Evolutionary conservation across 1,140 invertebrate species (phyloP), one percentile per base, ranked within the genome.

Genomic region (Hirudo medicinalis): DNA sequence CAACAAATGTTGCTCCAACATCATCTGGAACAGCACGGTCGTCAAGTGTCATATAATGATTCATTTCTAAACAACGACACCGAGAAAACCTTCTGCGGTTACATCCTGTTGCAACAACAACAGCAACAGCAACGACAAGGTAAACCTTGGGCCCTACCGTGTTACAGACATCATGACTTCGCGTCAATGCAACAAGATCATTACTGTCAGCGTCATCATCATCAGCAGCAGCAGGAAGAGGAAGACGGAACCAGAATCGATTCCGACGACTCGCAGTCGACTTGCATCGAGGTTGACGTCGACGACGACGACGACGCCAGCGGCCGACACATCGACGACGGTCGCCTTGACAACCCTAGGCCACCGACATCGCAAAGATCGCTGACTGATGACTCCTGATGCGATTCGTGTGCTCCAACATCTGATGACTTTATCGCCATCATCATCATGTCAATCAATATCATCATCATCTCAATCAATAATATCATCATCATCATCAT

Each of bases 1-100:
- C 68, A 70, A 69, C 67, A 71, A 53, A 40, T 57, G 19, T n/a
- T 54, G 29, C 17, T 32, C 20, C 29, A 36, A 22, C 29, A 74
- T 22, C 68, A 71, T n/a, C 54, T 54, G 40, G n/a, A 43, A 32
- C 54, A 20, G 6, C 40, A 43, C 8, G n/a, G 27, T 29, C 54
- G 15, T 17, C 22, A 55, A 15, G 22, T 54, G 49, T 20, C 54
- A 60, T 25, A 55, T 32, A 55, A 63, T 15, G 29, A 25, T 32
- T 25, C 22, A 13, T 25, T 25, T 20, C 22, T 25, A 63, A 63
- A 63, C 57, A 63, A 63, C 20, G 29, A 63, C 57, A 63, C 4
- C 2, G 29, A 63, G 11, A 63, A n/a, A 11, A 63, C 4, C 57
- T 13, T 15, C 22, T 25, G 9, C 57, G 32, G 32, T 6, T 13